A percentile compares a stretch with the other conserved stretches of the same genome.
These are phyloP conservation scores for Dreissena rostriformis DNA, from an alignment of 1,140 invertebrate genomes.

Conservation along the genomic window DNA sequence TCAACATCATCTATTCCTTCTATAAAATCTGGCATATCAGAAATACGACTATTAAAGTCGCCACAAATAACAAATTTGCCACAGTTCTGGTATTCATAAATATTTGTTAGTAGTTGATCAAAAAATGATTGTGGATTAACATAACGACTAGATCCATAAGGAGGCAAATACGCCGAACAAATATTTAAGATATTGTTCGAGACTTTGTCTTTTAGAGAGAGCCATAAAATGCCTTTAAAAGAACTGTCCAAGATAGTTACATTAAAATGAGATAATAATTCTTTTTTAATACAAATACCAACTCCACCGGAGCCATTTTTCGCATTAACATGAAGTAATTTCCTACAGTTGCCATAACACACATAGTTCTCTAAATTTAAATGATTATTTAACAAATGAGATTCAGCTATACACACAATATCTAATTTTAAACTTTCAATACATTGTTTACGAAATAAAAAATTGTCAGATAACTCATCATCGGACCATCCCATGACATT, in stretches of 20 bases:
- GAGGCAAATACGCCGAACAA: not conserved
- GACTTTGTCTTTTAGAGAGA: not conserved
- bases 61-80: not conserved
- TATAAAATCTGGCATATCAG: constrained; percentile 19
- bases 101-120: constrained; percentile 14
- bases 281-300: constrained; percentile 13
- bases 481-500: not conserved
- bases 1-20: not conserved
- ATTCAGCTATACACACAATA: constrained; percentile 17
- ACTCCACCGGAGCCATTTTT: constrained; percentile 8
- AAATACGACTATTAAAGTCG: not conserved
- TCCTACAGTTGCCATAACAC: constrained; percentile 23
- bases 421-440: constrained; percentile 3
- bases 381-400: not conserved
- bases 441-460: not conserved
- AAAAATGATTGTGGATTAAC: constrained; percentile 9
- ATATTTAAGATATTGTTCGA: not conserved
- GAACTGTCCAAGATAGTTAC: not conserved
- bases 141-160: not conserved
- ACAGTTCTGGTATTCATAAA: not conserved
- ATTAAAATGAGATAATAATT: not conserved
- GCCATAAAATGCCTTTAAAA: constrained; percentile 10
- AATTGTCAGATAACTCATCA: constrained; percentile 14
- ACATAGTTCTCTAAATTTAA: constrained; percentile 11
- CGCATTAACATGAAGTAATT: constrained; percentile 5